Evolutionary conservation across 2,797 vertebrate species (phyloP).

Genomic region (Morelia viridis): DNA sequence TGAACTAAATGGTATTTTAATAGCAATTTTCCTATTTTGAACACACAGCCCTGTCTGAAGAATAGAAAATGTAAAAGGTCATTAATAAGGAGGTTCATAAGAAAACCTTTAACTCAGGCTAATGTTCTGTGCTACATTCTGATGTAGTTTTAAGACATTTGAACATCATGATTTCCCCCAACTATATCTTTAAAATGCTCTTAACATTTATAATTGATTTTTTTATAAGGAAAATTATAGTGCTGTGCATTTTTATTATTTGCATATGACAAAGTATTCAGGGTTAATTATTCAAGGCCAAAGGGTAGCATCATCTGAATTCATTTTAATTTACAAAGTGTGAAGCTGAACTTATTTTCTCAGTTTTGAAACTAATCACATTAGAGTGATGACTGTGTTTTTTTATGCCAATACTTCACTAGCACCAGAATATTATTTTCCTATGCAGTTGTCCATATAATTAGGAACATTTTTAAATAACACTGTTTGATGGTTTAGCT

Average conservation of each 20-base stretch:
- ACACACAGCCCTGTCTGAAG: background rate
- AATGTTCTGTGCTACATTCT: constrained; percentile 12
- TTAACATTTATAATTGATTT: constrained; percentile 31
- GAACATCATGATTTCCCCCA: background rate
- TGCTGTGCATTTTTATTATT: constrained; percentile 25
- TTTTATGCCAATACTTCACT: constrained; percentile 42
- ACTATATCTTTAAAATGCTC: constrained; percentile 29
- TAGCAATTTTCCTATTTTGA: constrained; percentile 15
- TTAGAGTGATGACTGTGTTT: background rate
- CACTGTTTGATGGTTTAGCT: background rate
- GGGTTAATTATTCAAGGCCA: constrained; percentile 15
- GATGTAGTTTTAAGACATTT: constrained; percentile 36
- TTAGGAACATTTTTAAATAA: constrained; percentile 26
- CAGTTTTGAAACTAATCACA: background rate
- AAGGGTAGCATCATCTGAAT: constrained; percentile 27
- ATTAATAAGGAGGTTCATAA: background rate
- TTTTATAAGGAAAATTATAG: constrained; percentile 28
- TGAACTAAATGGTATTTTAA: constrained; percentile 14
- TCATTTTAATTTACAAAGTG: constrained; percentile 48
- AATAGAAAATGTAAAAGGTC: constrained; percentile 26
- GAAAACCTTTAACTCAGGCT: constrained; percentile 20
- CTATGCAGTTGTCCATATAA: background rate
- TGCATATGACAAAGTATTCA: constrained; percentile 30
- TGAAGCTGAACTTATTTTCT: constrained; percentile 27
- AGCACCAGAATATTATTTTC: background rate